Percentiles rank a stretch among this genome's conserved stretches.
These are phyloP conservation scores for Spheniscus mendiculus DNA, from an alignment of 2,113 vertebrate genomes.

Conservation along the genomic window DNA sequence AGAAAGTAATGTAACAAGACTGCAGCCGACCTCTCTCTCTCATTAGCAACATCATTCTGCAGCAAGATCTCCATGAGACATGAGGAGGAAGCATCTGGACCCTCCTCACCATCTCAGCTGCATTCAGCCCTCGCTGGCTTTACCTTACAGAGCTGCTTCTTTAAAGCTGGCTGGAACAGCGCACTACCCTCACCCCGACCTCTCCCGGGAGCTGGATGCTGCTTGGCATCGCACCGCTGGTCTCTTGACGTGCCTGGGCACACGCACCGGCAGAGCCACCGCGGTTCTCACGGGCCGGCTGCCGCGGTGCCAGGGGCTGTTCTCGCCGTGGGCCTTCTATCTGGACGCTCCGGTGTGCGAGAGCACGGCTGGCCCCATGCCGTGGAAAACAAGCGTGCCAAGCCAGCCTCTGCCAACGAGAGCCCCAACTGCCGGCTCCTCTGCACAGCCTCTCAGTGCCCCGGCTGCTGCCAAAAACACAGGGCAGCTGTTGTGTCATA, in stretches of 20 bases:
- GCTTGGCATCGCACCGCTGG: not conserved
- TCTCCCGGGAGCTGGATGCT: not conserved
- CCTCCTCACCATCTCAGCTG: not conserved
- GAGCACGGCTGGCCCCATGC: not conserved
- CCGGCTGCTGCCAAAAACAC: not conserved
- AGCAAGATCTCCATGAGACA: not conserved
- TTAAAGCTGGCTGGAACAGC: not conserved
- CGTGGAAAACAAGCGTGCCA: not conserved
- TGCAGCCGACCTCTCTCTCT: not conserved
- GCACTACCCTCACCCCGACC: not conserved
- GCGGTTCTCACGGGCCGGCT: not conserved
- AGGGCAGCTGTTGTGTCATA: conserved; percentile 46
- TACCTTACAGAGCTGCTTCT: not conserved
- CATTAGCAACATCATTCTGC: not conserved
- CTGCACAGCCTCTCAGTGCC: not conserved
- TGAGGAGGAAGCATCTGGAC: not conserved
- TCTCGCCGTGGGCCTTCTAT: not conserved
- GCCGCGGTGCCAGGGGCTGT: not conserved
- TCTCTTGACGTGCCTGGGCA: not conserved
- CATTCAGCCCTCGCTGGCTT: not conserved
- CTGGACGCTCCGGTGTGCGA: not conserved
- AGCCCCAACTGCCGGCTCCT: not conserved
- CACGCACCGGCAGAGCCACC: not conserved
- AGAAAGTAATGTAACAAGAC: not conserved
- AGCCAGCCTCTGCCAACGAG: not conserved